Percentiles rank a stretch among this genome's conserved stretches.
These are phyloP conservation scores for Melanostoma mellinum DNA, from an alignment of 2,888 invertebrate genomes.

Conservation along the genomic window DNA sequence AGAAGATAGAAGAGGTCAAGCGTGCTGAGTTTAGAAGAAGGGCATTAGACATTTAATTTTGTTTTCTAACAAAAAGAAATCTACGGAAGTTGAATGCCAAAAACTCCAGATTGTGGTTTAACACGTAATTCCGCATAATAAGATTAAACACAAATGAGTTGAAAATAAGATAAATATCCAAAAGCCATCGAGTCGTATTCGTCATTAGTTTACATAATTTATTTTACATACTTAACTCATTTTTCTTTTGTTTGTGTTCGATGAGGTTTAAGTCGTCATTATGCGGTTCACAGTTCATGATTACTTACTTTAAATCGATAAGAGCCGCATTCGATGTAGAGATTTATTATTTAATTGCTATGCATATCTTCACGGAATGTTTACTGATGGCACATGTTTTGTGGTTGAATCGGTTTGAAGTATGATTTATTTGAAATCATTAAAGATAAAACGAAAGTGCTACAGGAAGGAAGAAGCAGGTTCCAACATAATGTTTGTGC, in stretches of 20 bases:
- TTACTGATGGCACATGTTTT: slow-evolving; percentile 12
- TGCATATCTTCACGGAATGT: slow-evolving; percentile 12
- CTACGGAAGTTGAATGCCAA: slow-evolving; percentile 34
- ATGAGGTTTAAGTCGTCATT: slow-evolving; percentile 28
- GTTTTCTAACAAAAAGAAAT: not conserved
- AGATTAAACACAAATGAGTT: slow-evolving; percentile 43
- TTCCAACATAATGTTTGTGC: too few species aligned
- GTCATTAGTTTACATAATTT: slow-evolving; percentile 64
- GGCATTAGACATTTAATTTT: slow-evolving; percentile 2
- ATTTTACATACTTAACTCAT: slow-evolving; percentile 37
- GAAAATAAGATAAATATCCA: slow-evolving; percentile 37
- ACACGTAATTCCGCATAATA: slow-evolving; percentile 53
- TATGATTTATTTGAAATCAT: not conserved
- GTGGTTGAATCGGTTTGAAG: slow-evolving; percentile 16
- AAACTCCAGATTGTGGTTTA: slow-evolving; percentile 23
- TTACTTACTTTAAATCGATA: slow-evolving; percentile 14
- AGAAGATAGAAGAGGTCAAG: slow-evolving; percentile 38
- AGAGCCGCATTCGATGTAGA: slow-evolving; percentile 44
- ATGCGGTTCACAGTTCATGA: slow-evolving; percentile 62
- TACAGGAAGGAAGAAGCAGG: not conserved
- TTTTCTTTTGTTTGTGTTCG: slow-evolving; percentile 35
- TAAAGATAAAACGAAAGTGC: slow-evolving; percentile 10
- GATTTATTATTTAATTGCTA: slow-evolving; percentile 45
- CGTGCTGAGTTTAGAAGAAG: slow-evolving; percentile 4
- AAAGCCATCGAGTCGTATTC: slow-evolving; percentile 27